Evolutionary conservation across 1,140 invertebrate genomes (phyloP), one percentile per base, ranked within the genome.

Genomic region (Harlomillsia oculata): DNA sequence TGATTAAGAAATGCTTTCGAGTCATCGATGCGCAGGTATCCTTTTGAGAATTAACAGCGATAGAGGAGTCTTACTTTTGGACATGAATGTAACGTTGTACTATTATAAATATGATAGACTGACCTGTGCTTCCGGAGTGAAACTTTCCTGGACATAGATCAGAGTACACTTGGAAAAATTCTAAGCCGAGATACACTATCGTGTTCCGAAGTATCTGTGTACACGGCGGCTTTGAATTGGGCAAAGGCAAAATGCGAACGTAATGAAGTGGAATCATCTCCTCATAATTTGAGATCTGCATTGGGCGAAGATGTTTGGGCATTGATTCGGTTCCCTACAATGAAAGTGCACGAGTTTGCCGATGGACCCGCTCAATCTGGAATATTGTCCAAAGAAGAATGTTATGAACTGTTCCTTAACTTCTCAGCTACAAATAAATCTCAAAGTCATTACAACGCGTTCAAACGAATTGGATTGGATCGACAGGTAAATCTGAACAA

Each of bases 1-100:
- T 93, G 49, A 91, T 93, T 88, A 85, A 90, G 70, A 76, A 89
- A 66, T 93, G 89, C 73, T 93, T 89, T 89, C 89, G 93, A 77
- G 91, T 96, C 37, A 91, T 93, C 70, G 89, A 92, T 74, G 89
- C 86, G 51, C 84, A 87, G 82, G 84, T 86, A 34, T 49, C n/a
- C n/a, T n/a, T n/a, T n/a, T n/a, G n/a, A n/a, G n/a, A n/a, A n/a
- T n/a, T n/a, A n/a, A n/a, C n/a, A n/a, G n/a, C n/a, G n/a, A n/a
- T n/a, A n/a, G n/a, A n/a, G n/a, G n/a, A n/a, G n/a, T n/a, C n/a
- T n/a, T n/a, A n/a, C n/a, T n/a, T n/a, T n/a, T n/a, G n/a, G n/a
- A n/a, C n/a, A n/a, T n/a, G n/a, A n/a, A n/a, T n/a, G n/a, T n/a
- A n/a, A n/a, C n/a, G n/a, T n/a, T n/a, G n/a, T n/a, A n/a, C n/a